phyloP scores from a whole-genome alignment of 2,888 invertebrate genomes.

The Meiosimyza platycephala region DNA sequence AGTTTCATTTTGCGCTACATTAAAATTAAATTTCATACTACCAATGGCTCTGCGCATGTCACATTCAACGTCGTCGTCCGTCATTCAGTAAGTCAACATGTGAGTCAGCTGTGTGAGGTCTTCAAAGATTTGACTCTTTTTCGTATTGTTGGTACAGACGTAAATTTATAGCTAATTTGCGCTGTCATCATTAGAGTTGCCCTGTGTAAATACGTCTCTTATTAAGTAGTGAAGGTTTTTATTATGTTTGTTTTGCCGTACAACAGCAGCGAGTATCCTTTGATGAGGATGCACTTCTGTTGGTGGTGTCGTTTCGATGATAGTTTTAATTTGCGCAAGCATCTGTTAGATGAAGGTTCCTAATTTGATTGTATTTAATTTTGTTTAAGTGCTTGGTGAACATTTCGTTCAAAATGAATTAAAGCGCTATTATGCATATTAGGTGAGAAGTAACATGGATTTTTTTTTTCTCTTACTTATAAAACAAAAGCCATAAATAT shows the following conservation, averaged over 20 bases:
- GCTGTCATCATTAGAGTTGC: constrained; percentile 58
- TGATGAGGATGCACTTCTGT: neutral
- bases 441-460: too few species aligned
- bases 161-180: constrained; percentile 59
- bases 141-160: constrained; percentile 43
- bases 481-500: too few species aligned
- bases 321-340: constrained; percentile 15
- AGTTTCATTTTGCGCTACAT: neutral
- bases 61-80: neutral
- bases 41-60: neutral
- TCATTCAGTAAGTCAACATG: constrained; percentile 4
- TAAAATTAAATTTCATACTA: constrained; percentile 14
- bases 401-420: too few species aligned
- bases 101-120: constrained; percentile 58
- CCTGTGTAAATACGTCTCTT: constrained; percentile 53
- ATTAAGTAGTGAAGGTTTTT: neutral
- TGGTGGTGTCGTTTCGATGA: neutral
- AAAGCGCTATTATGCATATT: too few species aligned
- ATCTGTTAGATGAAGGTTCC: constrained; percentile 1
- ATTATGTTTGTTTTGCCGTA: neutral
- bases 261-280: constrained; percentile 7
- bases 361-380: too few species aligned
- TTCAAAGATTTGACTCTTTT: constrained; percentile 31
- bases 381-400: too few species aligned
- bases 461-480: too few species aligned